Evolutionary conservation across 1,140 invertebrate species (phyloP), one percentile per base, ranked within the genome.

Genomic region (Pogonomyrmex barbatus): DNA sequence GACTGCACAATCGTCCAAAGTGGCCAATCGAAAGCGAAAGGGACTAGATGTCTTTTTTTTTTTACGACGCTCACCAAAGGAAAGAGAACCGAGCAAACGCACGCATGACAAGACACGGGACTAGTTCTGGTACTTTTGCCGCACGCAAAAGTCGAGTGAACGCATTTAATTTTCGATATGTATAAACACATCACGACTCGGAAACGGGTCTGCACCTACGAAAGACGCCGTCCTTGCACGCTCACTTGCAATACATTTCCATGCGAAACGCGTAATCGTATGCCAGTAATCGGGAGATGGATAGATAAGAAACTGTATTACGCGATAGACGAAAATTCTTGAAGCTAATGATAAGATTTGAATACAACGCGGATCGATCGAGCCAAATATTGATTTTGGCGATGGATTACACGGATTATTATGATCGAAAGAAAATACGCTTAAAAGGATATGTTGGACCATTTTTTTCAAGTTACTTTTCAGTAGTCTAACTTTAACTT

Each of bases 1-100:
- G 1, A 75, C 2, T n/a, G 58, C n/a, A 17, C 14, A 50, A 17
- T 24, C 10, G 17, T 47, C n/a, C 33, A 14, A 87, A 78, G 47
- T 42, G 75, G 4, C 30, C 45, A 6, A n/a, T 70, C 77, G 87
- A 89, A 89, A 89, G 88, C 81, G 87, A 89, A 89, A 89, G 87
- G 79, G 42, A 77, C 10, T 85, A 71, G 42, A 39, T 24, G 36
- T 42, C 45, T 60, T 54, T 60, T 33, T 81, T 75, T 70, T 81
- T 83, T 36, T 39, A 10, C 36, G 42, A 30, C 36, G 14, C 36
- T 30, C 45, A 24, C 10, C 39, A 45, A 77, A 70, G 8, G 17
- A 1, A 60, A 33, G 50, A 70, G 75, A 71, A 82, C 24, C 1
- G 4, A 52, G 45, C 14, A 54, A 62, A 88, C 36, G 52, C 24